Evolutionary conservation across 2,888 invertebrate species (phyloP).

Genomic region (Ormyrus labotus): DNA sequence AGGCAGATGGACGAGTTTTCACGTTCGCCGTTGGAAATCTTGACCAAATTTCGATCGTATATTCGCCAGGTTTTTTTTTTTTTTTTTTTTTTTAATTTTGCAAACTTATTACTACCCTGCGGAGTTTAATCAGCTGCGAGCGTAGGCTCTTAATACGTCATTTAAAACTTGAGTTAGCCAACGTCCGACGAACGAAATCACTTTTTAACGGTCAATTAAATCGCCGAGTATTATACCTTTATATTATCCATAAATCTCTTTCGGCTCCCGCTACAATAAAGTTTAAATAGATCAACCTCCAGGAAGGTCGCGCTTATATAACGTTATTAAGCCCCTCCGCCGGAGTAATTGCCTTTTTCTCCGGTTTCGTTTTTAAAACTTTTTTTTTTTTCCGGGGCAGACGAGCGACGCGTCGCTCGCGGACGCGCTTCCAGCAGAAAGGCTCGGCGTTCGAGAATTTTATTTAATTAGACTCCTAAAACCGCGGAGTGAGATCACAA

Average conservation of each 20-base stretch:
- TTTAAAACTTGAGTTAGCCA: too few species aligned
- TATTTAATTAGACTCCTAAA: not conserved
- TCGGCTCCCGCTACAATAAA: conserved; percentile 38
- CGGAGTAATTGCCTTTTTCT: conserved; percentile 18
- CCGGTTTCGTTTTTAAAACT: not conserved
- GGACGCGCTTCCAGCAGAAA: too few species aligned
- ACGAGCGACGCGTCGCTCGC: not conserved
- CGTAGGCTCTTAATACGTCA: too few species aligned
- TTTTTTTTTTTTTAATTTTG: too few species aligned
- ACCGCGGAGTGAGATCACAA: too few species aligned
- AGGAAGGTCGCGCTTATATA: conserved; percentile 9
- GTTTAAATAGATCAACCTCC: conserved; percentile 50
- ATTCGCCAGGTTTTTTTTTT: too few species aligned
- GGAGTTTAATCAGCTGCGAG: too few species aligned
- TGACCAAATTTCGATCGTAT: too few species aligned
- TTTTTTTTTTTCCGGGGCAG: not conserved
- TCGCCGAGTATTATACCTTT: conserved; percentile 29
- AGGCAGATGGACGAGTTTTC: too few species aligned
- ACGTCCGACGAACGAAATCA: conserved; percentile 1
- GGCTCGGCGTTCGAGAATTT: too few species aligned
- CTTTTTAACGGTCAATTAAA: conserved; percentile 48
- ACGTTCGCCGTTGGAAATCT: too few species aligned
- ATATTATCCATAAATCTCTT: conserved; percentile 49
- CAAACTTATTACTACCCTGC: too few species aligned
- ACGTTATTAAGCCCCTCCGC: conserved; percentile 6